Evolutionary conservation across 1,140 invertebrate genomes (phyloP).

Genomic region (Pteromalus puparum): DNA sequence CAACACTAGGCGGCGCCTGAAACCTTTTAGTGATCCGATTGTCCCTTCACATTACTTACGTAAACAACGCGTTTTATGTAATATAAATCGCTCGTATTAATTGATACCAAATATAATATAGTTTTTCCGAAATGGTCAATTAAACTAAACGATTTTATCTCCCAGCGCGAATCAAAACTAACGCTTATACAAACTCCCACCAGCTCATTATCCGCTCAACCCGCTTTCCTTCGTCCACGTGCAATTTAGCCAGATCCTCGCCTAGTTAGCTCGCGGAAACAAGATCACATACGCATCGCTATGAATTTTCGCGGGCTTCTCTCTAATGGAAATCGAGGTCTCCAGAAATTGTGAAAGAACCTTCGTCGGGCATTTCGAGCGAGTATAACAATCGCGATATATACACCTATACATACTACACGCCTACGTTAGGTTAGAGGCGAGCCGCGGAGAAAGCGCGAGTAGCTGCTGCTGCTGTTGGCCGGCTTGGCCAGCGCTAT

Average conservation of each 20-base stretch:
- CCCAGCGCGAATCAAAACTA: no score
- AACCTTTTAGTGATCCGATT: neutral
- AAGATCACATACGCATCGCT: neutral
- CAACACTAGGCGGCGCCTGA: neutral
- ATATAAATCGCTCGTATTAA: no score
- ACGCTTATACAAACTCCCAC: neutral
- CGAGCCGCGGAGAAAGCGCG: slow-evolving; percentile 1
- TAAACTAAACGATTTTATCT: no score
- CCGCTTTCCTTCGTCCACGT: neutral
- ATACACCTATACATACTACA: neutral
- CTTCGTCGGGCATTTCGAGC: neutral
- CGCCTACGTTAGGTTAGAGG: slow-evolving; percentile 12
- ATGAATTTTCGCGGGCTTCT: neutral
- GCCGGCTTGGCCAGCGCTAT: neutral
- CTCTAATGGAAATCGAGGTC: neutral
- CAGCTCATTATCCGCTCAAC: neutral
- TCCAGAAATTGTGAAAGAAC: neutral
- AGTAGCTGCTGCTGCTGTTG: neutral
- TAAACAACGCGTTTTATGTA: no score
- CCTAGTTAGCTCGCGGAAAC: neutral
- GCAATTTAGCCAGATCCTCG: neutral
- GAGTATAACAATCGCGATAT: neutral
- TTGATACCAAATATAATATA: no score
- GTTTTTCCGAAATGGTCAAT: no score
- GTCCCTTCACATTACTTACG: neutral